phyloP scores from a whole-genome alignment of 2,888 invertebrate genomes.

The Acleris emargana region DNA sequence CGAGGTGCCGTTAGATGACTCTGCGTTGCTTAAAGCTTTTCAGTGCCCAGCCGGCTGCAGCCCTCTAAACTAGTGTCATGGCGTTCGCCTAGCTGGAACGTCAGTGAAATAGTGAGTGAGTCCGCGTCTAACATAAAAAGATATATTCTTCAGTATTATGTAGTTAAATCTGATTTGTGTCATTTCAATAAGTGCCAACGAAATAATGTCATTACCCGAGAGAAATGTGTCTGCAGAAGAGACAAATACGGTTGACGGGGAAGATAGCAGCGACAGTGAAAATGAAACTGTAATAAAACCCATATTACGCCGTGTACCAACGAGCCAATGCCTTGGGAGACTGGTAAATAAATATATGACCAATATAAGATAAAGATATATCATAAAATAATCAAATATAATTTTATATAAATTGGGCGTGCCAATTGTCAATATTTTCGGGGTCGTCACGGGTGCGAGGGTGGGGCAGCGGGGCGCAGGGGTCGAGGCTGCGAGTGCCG shows the following conservation, averaged over 20 bases:
- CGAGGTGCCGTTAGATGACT: too few relatives aligned
- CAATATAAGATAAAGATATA: not conserved
- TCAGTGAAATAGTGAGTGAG: conserved; percentile 67
- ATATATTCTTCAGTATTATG: conserved; percentile 76
- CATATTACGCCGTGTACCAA: conserved; percentile 91
- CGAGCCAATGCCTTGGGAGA: conserved; percentile 91
- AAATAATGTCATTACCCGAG: conserved; percentile 75
- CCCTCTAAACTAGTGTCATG: conserved; percentile 68
- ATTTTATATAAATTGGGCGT: conserved; percentile 20
- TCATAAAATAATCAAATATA: not conserved
- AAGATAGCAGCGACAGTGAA: conserved; percentile 89
- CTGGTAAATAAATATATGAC: conserved; percentile 84
- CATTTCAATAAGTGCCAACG: conserved; percentile 63
- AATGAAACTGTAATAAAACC: conserved; percentile 91
- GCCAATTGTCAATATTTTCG: conserved; percentile 27
- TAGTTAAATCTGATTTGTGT: conserved; percentile 71
- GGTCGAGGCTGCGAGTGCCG: conserved; percentile 9
- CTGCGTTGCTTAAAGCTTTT: conserved; percentile 55
- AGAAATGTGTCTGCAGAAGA: conserved; percentile 58
- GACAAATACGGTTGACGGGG: conserved; percentile 65
- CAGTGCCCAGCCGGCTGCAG: conserved; percentile 71
- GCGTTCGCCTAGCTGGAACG: conserved; percentile 72
- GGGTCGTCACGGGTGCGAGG: not conserved
- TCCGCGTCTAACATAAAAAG: conserved; percentile 63
- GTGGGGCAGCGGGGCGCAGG: conserved; percentile 10